phyloP scores from a whole-genome alignment of 2,113 vertebrate genomes.

The Alectura lathami region DNA sequence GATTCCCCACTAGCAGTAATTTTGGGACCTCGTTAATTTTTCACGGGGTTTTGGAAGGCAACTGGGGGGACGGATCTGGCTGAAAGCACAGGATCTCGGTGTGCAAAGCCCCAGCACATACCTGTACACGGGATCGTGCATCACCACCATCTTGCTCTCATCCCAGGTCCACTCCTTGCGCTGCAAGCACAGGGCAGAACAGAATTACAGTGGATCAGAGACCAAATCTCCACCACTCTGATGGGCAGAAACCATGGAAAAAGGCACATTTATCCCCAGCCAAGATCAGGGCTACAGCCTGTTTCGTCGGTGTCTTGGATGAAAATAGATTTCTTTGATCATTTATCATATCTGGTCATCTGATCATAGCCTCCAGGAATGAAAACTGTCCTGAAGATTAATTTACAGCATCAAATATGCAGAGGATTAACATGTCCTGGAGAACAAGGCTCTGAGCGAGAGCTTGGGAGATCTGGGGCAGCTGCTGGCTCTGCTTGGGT shows the following conservation, averaged over 20 bases:
- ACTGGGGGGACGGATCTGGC: background rate
- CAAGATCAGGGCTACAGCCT: background rate
- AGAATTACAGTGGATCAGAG: background rate
- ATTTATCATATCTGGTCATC: background rate
- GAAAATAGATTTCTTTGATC: background rate
- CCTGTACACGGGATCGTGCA: constrained; percentile 87
- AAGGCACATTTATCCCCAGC: fast-evolving
- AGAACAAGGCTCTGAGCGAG: background rate
- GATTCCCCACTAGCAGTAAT: background rate
- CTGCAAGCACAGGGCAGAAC: constrained; percentile 52
- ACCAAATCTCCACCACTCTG: background rate
- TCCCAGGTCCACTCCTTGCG: constrained; percentile 90
- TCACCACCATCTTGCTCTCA: constrained; percentile 85
- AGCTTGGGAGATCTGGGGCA: background rate
- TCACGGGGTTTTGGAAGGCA: background rate
- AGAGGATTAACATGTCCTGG: background rate
- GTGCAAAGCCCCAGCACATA: background rate
- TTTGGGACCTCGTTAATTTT: background rate
- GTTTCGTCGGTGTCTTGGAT: background rate
- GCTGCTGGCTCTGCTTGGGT: background rate
- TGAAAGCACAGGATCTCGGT: background rate
- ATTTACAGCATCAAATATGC: constrained; percentile 29
- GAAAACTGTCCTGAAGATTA: constrained; percentile 2
- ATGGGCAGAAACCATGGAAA: background rate
- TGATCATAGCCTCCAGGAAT: background rate